Conservation (phyloP, 2,888 invertebrate species). For the Hydrotaea diabolus region DNA sequence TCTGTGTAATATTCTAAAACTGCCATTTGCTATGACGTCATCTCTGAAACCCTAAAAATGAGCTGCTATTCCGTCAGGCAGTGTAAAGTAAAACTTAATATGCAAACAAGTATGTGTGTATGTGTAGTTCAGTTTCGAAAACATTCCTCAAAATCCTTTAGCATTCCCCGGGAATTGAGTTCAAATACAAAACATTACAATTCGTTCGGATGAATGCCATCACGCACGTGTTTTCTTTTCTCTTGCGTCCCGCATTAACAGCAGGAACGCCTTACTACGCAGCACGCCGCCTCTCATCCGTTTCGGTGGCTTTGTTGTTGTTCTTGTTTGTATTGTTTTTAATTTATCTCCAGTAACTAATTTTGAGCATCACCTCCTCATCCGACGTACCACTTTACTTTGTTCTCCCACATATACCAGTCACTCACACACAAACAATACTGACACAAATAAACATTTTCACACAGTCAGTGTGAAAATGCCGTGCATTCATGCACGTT, state of each 20-base stretch:
- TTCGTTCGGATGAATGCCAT: neutral
- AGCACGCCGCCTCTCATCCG: neutral
- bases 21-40: too few relatives aligned
- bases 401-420: constrained; percentile 39
- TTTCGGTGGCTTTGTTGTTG: neutral
- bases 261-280: neutral
- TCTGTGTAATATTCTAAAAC: too few relatives aligned
- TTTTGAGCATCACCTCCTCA: constrained; percentile 26
- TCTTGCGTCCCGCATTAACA: neutral
- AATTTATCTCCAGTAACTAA: constrained; percentile 28
- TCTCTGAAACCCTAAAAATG: too few relatives aligned
- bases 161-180: neutral
- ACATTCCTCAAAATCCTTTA: neutral
- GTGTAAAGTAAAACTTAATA: neutral
- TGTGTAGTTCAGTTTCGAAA: neutral
- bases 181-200: neutral
- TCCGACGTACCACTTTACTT: neutral
- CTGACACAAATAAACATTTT: neutral
- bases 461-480: neutral
- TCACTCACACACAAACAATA: neutral
- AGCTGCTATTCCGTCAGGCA: neutral
- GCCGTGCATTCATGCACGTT: neutral
- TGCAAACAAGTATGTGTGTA: too few relatives aligned
- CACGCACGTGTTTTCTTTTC: neutral
- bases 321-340: constrained; percentile 27